Conservation (phyloP, 1,140 invertebrate genomes). For the Lordiphosa mommai region DNA sequence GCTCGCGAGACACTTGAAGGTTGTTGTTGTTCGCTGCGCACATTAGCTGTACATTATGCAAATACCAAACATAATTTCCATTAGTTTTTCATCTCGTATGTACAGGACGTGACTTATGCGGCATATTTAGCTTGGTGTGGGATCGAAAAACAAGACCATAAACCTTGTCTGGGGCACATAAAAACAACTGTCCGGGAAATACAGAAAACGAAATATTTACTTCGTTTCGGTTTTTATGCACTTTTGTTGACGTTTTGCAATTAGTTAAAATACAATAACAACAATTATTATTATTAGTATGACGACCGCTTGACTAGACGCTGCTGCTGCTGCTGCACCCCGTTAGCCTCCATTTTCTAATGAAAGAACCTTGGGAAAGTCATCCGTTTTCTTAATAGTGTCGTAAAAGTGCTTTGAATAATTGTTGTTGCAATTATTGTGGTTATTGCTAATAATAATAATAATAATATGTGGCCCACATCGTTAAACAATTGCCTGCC, state of each 20-base stretch:
- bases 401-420: conserved; percentile 67
- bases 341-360: background rate
- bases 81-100: conserved; percentile 30
- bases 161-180: conserved; percentile 67
- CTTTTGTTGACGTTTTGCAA: conserved; percentile 31
- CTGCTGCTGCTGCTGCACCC: background rate
- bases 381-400: conserved; percentile 47
- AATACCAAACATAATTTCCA: conserved; percentile 15
- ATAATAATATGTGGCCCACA: conserved; percentile 12
- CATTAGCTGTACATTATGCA: conserved; percentile 1
- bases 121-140: conserved; percentile 10
- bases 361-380: background rate
- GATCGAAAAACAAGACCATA: conserved; percentile 63
- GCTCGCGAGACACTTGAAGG: no score
- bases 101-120: conserved; percentile 69
- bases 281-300: conserved; percentile 5
- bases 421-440: conserved; percentile 42
- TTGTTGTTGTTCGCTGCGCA: no score
- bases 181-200: conserved; percentile 6
- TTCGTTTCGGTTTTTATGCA: conserved; percentile 55
- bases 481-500: conserved; percentile 29
- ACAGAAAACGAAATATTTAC: conserved; percentile 38
- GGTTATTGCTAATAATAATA: conserved; percentile 31
- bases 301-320: no score
- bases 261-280: conserved; percentile 23